These are phyloP conservation scores for Ammodytes marinus DNA, from an alignment of 2,113 vertebrate species.

Conservation along the genomic window DNA sequence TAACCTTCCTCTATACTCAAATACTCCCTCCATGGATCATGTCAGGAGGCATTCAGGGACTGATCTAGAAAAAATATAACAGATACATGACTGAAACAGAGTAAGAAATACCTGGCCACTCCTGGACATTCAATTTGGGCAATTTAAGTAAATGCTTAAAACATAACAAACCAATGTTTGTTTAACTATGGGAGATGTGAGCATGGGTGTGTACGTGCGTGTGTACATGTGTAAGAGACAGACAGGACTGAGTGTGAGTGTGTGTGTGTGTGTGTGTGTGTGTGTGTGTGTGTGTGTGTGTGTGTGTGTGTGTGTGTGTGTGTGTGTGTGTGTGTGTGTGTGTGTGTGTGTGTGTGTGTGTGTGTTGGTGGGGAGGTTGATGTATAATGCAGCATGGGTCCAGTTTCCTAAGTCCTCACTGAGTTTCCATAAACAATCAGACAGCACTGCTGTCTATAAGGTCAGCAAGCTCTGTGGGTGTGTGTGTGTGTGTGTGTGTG, in stretches of 20 bases:
- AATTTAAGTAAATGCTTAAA: background rate
- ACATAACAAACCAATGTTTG: background rate
- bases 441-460: conserved; percentile 49
- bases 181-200: background rate
- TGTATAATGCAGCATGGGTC: conserved; percentile 77
- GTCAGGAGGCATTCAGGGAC: background rate
- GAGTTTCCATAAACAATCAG: conserved; percentile 82
- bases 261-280: background rate
- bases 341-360: conserved; percentile 8
- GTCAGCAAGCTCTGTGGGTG: conserved; percentile 10
- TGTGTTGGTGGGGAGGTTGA: conserved; percentile 56
- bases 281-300: conserved; percentile 8
- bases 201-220: background rate
- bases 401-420: conserved; percentile 73
- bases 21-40: background rate
- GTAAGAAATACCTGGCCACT: background rate
- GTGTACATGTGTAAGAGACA: background rate
- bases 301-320: conserved; percentile 5
- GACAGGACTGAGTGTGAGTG: background rate
- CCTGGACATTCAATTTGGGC: background rate
- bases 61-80: background rate
- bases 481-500: too few relatives aligned
- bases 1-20: conserved; percentile 23
- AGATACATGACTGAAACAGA: background rate
- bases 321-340: background rate